Base-by-base conservation (phyloP, 2,888 invertebrate genomes). In the Mesorhabditis belari region DNA sequence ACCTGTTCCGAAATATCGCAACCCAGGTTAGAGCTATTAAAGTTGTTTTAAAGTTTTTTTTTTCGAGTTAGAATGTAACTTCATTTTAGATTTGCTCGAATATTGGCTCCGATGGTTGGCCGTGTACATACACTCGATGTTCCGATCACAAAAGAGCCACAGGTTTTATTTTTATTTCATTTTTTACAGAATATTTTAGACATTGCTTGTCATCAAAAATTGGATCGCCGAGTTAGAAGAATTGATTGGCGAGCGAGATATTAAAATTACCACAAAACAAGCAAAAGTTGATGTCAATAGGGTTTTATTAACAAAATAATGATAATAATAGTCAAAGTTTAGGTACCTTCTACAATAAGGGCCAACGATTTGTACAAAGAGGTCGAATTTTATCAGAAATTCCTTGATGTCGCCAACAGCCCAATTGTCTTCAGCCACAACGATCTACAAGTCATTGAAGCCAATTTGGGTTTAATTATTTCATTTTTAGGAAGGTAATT, bases 81-180 rank as follows among this genome's bases (percentile, higher is more conserved):
- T 27, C 27, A 21, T 58, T 63, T 26, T 55, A 70, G 67, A 60
- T 63, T 71, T 26, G 91, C 91, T 3, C 85, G 86, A 80, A 87
- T 79, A 80, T 90, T 95, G 53, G 93, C 94, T 0, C 88, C 89
- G 78, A 92, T 93, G 83, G 89, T 95, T 88, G 92, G 92, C 0
- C 87, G 88, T 75, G 90, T 96, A 64, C 96, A 96, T 81, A 86
- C 87, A 4, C 88, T 96, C 85, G 79, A 81, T 59, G 91, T 95
- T 69, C 96, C 96, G 0, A 87, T 96, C 67, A 90, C 89, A 66
- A 96, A 96, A 83, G 91, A 92, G 75, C 93, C 95, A 0, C 88
- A 88, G 59, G 94, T 93, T 90, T 82, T 95, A 91, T 90, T 89
- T 89, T 92, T 35, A 17, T 35, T n/a, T 35, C 12, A 17, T 35